Evolutionary conservation across 2,113 vertebrate genomes (phyloP).

Genomic region (Apodemus speciosus): DNA sequence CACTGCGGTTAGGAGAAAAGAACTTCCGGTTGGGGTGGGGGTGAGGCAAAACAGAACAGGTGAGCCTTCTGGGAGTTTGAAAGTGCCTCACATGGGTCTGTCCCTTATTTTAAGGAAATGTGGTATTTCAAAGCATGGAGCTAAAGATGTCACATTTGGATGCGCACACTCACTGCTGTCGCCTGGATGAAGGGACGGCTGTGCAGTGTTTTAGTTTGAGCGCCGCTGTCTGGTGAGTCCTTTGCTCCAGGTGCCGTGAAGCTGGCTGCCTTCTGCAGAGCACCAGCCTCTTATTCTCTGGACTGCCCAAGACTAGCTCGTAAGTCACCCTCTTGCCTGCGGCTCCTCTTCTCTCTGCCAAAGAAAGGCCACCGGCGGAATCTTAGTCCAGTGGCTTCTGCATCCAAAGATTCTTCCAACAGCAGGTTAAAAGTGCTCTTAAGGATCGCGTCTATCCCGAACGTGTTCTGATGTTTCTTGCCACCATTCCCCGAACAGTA

Average conservation of each 20-base stretch:
- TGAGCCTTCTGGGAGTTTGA: neutral
- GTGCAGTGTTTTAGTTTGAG: neutral
- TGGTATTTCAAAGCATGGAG: slow-evolving; percentile 26
- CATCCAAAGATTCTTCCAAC: neutral
- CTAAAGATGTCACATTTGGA: slow-evolving; percentile 7
- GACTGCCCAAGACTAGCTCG: neutral
- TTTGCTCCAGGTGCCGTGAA: neutral
- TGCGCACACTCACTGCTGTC: neutral
- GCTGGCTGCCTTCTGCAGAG: slow-evolving; percentile 8
- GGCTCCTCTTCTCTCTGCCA: neutral
- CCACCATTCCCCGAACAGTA: neutral
- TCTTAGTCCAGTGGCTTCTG: neutral
- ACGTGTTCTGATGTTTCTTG: neutral
- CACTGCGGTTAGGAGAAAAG: neutral
- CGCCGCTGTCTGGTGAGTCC: neutral
- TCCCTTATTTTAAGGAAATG: slow-evolving; percentile 43
- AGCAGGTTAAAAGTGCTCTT: neutral
- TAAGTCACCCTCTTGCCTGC: neutral
- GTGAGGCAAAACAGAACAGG: neutral
- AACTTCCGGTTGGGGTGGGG: neutral
- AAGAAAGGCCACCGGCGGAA: neutral
- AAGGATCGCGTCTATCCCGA: neutral
- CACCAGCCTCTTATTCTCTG: neutral
- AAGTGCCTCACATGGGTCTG: neutral
- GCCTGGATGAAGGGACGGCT: no score